Percentiles rank a stretch among this genome's conserved stretches.
phyloP scores from a whole-genome alignment of 2,113 vertebrate species.

The Laticauda laticaudata region DNA sequence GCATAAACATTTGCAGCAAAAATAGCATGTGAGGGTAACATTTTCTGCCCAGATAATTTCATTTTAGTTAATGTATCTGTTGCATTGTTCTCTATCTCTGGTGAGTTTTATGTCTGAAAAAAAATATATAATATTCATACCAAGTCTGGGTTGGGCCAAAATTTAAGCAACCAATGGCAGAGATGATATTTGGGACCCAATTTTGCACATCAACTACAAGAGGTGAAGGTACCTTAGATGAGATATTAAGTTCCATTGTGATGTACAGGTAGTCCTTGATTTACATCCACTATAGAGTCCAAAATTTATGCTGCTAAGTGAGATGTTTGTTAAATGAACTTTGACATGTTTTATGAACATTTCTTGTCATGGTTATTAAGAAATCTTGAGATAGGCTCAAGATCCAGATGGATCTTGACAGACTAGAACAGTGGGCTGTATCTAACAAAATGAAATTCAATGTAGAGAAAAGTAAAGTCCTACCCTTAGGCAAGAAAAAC shows the following conservation, averaged over 20 bases:
- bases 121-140: conserved; percentile 3
- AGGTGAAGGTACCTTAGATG: not conserved
- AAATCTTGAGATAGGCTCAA: too few species aligned
- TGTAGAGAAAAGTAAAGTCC: too few species aligned
- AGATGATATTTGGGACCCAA: not conserved
- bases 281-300: not conserved
- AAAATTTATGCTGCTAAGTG: not conserved
- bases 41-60: conserved; percentile 48
- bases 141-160: conserved; percentile 14
- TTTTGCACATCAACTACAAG: too few species aligned
- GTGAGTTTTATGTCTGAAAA: not conserved
- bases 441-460: too few species aligned
- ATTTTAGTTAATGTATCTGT: conserved; percentile 24
- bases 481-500: too few species aligned
- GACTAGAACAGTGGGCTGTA: too few species aligned
- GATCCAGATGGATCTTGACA: too few species aligned
- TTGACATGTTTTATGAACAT: not conserved
- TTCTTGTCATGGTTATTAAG: not conserved
- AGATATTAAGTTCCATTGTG: not conserved
- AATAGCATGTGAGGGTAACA: conserved; percentile 44
- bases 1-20: conserved; percentile 12
- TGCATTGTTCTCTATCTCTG: not conserved
- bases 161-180: not conserved
- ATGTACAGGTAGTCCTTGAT: not conserved
- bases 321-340: not conserved